These are phyloP conservation scores for Drosophila watanabei DNA, from an alignment of 1,140 invertebrate species.

Conservation along the genomic window DNA sequence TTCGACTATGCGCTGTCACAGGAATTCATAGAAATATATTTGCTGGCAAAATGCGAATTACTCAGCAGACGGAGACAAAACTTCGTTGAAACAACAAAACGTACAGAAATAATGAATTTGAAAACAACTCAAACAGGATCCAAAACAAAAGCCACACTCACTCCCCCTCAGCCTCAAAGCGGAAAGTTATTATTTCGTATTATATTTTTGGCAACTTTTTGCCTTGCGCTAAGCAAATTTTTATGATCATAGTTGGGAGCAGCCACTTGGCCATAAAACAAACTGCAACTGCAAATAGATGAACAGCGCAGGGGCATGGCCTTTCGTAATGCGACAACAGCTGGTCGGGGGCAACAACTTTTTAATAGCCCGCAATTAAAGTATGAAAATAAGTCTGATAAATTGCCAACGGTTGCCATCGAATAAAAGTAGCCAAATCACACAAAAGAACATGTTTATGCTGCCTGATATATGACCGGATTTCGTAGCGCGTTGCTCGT, in stretches of 20 bases:
- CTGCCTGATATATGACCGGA: conserved; percentile 43
- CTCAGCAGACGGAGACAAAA: conserved; percentile 31
- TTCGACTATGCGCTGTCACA: not conserved
- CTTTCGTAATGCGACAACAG: conserved; percentile 57
- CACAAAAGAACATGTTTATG: conserved; percentile 70
- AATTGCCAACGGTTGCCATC: conserved; percentile 43
- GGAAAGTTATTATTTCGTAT: conserved; percentile 69
- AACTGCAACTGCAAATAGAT: conserved; percentile 66
- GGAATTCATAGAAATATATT: not conserved
- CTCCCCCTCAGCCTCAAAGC: conserved; percentile 11
- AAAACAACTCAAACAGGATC: conserved; percentile 43
- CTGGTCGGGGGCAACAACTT: conserved; percentile 73
- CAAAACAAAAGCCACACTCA: conserved; percentile 44
- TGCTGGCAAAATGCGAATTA: conserved; percentile 12
- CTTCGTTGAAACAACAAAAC: conserved; percentile 29
- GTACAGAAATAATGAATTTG: conserved; percentile 62
- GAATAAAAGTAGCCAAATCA: conserved; percentile 57
- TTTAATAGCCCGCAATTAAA: conserved; percentile 76
- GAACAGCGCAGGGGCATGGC: conserved; percentile 40
- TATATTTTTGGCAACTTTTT: conserved; percentile 58
- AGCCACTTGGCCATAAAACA: conserved; percentile 56
- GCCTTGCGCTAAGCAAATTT: conserved; percentile 62
- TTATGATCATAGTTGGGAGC: conserved; percentile 48
- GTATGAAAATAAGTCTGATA: conserved; percentile 51
- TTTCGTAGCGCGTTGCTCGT: conserved; percentile 8